Percentiles rank a stretch among this genome's conserved stretches.
phyloP scores from a whole-genome alignment of 2,888 invertebrate species.

The Netelia virgata region DNA sequence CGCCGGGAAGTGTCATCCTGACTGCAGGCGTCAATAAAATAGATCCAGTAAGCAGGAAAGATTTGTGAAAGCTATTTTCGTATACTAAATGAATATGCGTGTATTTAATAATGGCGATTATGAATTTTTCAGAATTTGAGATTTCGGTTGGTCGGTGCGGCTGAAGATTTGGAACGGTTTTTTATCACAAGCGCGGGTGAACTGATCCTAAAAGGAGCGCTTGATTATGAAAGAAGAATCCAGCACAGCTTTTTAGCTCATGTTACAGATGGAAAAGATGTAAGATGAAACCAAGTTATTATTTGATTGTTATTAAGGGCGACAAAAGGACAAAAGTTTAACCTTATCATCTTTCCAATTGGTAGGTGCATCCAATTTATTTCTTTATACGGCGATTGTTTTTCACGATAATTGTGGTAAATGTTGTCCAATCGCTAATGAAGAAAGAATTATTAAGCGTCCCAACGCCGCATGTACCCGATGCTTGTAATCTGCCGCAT shows the following conservation, averaged over 20 bases:
- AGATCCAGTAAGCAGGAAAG: slow-evolving; percentile 78
- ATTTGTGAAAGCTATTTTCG: not conserved
- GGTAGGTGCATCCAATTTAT: no score
- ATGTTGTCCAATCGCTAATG: no score
- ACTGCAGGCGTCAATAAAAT: slow-evolving; percentile 86
- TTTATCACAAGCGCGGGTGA: slow-evolving; percentile 93
- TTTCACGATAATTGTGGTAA: no score
- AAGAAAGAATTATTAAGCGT: no score
- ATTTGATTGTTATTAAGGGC: not conserved
- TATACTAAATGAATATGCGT: not conserved
- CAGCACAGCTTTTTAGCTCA: slow-evolving; percentile 92
- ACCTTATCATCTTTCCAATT: no score
- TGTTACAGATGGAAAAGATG: slow-evolving; percentile 92
- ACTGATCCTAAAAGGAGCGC: slow-evolving; percentile 89
- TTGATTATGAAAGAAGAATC: slow-evolving; percentile 92
- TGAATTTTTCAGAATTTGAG: slow-evolving; percentile 87
- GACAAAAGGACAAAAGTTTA: no score
- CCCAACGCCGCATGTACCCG: no score
- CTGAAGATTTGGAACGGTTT: slow-evolving; percentile 91
- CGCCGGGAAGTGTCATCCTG: slow-evolving; percentile 90
- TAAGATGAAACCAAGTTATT: slow-evolving; percentile 83
- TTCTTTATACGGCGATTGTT: no score
- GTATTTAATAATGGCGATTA: not conserved
- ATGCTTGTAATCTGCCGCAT: no score
- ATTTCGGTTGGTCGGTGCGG: slow-evolving; percentile 91